Evolutionary conservation across 2,113 vertebrate species (phyloP), one percentile per base, ranked within the genome.

Genomic region (Gobius niger): DNA sequence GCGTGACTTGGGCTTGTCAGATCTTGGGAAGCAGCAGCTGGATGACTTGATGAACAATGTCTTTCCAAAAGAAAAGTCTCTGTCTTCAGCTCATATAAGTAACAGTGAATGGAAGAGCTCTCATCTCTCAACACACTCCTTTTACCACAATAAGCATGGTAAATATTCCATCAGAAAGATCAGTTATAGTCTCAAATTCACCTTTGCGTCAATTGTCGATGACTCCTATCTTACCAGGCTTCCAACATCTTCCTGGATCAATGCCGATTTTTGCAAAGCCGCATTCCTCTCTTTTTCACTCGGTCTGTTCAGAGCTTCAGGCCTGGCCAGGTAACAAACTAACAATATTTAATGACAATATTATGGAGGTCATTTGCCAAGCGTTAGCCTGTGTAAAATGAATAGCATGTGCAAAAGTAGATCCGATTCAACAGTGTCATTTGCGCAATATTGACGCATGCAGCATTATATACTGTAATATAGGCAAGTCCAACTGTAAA

Each of bases 111-210:
- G 98, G 98, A 95, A 88, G 72, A 95, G 90, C 0, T 98, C 96
- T 0, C 86, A 98, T 66, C 18, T 96, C 63, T 99, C 98, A 53
- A 88, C 96, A 15, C 82, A 93, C 76, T 98, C 96, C 54, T 99
- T 99, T 91, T 97, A 95, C 87, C 90, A 94, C 90, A 99, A 99
- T 84, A 99, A 96, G 70, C 87, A 98, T 90, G 98, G 98, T 99
- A 89, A 88, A 78, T 11, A 34, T 34, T 34, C 5, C 5, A 34
- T 34, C 3, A 34, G 3, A 34, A 34, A 24, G 24, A 24, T 24
- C 24, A 24, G 24, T 24, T 24, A 1, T 24, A 24, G 24, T 24
- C 24, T 34, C 5, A 2, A 34, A 34, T 52, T 19, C 5, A 52
- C 4, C n/a, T 14, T 34, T 16, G n/a, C 19, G 7, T 71, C 10